A percentile compares a stretch with the other conserved stretches of the same genome.
phyloP scores from a whole-genome alignment of 2,113 vertebrate genomes.

The Nannobrachium achirus region DNA sequence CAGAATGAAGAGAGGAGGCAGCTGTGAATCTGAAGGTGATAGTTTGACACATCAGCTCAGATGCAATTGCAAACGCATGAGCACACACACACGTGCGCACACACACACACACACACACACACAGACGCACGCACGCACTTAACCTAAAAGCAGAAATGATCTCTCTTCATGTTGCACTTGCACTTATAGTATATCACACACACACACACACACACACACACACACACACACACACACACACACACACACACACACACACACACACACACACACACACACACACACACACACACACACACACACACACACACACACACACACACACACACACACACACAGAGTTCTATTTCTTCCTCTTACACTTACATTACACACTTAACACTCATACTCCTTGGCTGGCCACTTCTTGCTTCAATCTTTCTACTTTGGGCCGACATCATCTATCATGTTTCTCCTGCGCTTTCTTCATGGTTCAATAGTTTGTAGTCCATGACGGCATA shows the following conservation, averaged over 20 bases:
- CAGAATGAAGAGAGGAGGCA: not conserved
- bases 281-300: constrained; percentile 4
- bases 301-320: not conserved
- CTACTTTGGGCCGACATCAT: too few relatives aligned
- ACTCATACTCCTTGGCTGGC: constrained; percentile 49
- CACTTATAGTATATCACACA: too few relatives aligned
- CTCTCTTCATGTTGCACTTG: too few relatives aligned
- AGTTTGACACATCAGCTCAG: not conserved
- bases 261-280: not conserved
- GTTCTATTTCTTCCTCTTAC: not conserved
- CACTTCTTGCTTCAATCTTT: too few relatives aligned
- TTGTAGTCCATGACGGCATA: constrained; percentile 16
- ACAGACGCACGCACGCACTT: constrained; percentile 8
- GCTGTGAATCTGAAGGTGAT: constrained; percentile 5
- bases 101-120: constrained; percentile 1
- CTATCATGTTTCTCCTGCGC: constrained; percentile 34
- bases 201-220: not conserved
- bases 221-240: constrained; percentile 2
- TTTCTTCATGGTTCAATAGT: not conserved
- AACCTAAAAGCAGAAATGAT: too few relatives aligned
- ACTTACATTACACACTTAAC: too few relatives aligned
- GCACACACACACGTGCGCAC: not conserved
- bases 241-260: constrained; percentile 6
- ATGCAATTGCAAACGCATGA: not conserved
- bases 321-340: not conserved